These are phyloP conservation scores for Tiphia femorata DNA, from an alignment of 2,888 invertebrate genomes.

Conservation along the genomic window DNA sequence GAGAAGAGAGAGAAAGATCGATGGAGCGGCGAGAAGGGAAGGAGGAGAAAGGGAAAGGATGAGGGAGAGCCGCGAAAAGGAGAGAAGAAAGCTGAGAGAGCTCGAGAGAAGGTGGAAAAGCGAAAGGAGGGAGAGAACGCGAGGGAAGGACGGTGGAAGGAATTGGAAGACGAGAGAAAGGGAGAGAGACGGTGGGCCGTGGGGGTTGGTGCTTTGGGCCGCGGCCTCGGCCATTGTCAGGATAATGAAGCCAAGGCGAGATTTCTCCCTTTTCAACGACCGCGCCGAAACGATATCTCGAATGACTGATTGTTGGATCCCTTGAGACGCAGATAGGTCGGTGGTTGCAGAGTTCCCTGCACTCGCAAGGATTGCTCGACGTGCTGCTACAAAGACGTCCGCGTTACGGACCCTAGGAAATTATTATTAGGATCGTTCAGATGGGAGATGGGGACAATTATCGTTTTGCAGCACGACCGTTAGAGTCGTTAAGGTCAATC, in stretches of 20 bases:
- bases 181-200: slow-evolving; percentile 5
- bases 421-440: not conserved
- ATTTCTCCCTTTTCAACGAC: slow-evolving; percentile 52
- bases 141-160: not conserved
- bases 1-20: slow-evolving; percentile 1
- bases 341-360: not conserved
- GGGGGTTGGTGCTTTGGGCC: slow-evolving; percentile 38
- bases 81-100: not conserved
- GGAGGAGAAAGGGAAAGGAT: not conserved
- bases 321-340: slow-evolving; percentile 14
- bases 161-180: not conserved
- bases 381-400: not conserved
- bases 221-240: slow-evolving; percentile 49
- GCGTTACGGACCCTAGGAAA: not conserved
- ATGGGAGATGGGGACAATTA: too few species aligned
- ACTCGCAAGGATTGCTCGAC: not conserved
- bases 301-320: slow-evolving; percentile 42
- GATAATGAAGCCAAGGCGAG: slow-evolving; percentile 60
- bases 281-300: slow-evolving; percentile 41
- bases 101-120: not conserved
- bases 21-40: slow-evolving; percentile 9
- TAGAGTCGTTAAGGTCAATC: too few species aligned
- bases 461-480: too few species aligned
- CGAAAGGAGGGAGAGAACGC: not conserved
- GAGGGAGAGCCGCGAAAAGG: slow-evolving; percentile 8